Conservation (phyloP, 1,140 invertebrate genomes). For the Microplitis mediator region DNA sequence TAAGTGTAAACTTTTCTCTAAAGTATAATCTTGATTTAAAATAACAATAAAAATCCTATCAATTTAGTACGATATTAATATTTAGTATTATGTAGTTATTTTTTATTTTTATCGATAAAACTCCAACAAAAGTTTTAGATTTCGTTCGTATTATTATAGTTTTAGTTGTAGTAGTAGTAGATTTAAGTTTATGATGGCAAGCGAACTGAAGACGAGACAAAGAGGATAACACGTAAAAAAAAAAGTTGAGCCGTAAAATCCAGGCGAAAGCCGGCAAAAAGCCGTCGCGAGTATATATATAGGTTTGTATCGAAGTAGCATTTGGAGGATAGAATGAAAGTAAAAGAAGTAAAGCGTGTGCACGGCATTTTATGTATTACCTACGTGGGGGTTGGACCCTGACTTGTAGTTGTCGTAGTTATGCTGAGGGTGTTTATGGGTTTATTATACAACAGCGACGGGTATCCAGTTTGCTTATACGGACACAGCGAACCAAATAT, state of each 20-base stretch:
- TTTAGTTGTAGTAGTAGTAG: background rate
- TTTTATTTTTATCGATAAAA: no score
- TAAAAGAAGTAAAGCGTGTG: slow-evolving; percentile 30
- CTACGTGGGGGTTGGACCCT: slow-evolving; percentile 29
- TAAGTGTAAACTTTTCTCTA: no score
- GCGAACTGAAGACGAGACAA: background rate
- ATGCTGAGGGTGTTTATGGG: slow-evolving; percentile 59
- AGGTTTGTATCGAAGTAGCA: slow-evolving; percentile 9
- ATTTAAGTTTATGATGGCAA: background rate
- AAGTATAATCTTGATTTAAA: no score
- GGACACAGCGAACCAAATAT: background rate
- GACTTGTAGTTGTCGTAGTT: slow-evolving; percentile 28
- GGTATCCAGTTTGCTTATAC: slow-evolving; percentile 43
- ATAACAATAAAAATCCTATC: no score
- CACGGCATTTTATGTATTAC: slow-evolving; percentile 51
- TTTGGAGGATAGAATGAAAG: background rate
- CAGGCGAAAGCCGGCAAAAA: slow-evolving; percentile 24
- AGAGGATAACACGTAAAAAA: slow-evolving; percentile 14
- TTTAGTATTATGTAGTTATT: no score
- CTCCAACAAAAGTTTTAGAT: no score
- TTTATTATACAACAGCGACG: slow-evolving; percentile 59
- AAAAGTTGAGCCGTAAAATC: slow-evolving; percentile 31
- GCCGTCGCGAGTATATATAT: slow-evolving; percentile 1
- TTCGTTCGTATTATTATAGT: background rate
- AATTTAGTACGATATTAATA: no score